phyloP scores from a whole-genome alignment of 2,888 invertebrate genomes.

The Meghimatium bilineatum region DNA sequence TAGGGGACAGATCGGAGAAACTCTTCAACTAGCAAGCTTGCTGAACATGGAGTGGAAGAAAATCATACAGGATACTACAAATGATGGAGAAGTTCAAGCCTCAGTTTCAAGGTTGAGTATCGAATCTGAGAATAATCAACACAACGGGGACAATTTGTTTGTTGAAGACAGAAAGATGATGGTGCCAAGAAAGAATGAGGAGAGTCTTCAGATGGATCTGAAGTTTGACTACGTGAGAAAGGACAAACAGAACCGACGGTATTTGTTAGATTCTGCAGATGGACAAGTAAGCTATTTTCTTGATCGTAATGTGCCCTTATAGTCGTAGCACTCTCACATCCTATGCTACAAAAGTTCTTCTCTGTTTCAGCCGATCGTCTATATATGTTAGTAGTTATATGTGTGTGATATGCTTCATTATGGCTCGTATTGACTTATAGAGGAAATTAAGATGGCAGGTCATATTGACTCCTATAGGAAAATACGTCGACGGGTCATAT shows the following conservation, averaged over 20 bases:
- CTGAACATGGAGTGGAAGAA: constrained; percentile 37
- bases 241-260: constrained; percentile 66
- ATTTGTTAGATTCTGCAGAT: constrained; percentile 64
- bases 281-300: constrained; percentile 29
- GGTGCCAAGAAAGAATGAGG: neutral
- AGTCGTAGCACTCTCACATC: neutral
- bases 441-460: too few relatives aligned
- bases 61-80: neutral
- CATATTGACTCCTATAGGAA: too few relatives aligned
- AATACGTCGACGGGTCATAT: too few relatives aligned
- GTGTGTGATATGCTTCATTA: too few relatives aligned
- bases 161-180: neutral
- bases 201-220: constrained; percentile 56
- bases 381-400: too few relatives aligned
- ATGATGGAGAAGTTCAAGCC: neutral
- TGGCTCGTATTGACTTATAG: too few relatives aligned
- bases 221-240: constrained; percentile 71
- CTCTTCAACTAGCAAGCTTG: constrained; percentile 62
- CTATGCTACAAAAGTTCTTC: neutral
- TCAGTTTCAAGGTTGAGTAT: neutral
- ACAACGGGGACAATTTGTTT: neutral
- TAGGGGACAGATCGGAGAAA: constrained; percentile 61
- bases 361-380: too few relatives aligned
- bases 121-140: neutral
- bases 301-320: neutral